Evolutionary conservation across 2,113 vertebrate genomes (phyloP).

Genomic region (Ophthalmolycus amberensis): DNA sequence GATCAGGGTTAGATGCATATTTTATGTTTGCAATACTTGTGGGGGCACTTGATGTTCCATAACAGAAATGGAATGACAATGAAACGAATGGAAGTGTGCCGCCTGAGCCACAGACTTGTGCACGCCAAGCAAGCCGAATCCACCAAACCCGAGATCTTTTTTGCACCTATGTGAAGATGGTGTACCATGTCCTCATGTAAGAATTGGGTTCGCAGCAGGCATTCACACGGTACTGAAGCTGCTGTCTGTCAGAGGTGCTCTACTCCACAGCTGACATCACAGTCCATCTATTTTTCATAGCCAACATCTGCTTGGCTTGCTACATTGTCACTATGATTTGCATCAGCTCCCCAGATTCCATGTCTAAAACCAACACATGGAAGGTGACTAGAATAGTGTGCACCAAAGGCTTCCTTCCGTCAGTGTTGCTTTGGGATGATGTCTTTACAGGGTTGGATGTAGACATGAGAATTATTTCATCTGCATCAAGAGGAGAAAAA

Average conservation of each 20-base stretch:
- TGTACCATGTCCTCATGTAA: conserved; percentile 46
- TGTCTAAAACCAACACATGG: conserved; percentile 69
- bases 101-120: conserved; percentile 14
- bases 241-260: conserved; percentile 68
- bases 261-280: conserved; percentile 75
- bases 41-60: conserved; percentile 55
- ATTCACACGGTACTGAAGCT: conserved; percentile 38
- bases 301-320: conserved; percentile 83
- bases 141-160: conserved; percentile 18
- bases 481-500: background rate
- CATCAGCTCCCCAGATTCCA: conserved; percentile 70
- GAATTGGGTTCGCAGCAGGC: conserved; percentile 13
- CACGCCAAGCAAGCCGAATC: conserved; percentile 28
- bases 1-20: conserved; percentile 49
- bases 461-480: conserved; percentile 8
- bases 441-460: conserved; percentile 33
- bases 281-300: conserved; percentile 79
- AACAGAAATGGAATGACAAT: conserved; percentile 35
- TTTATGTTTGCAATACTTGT: conserved; percentile 54
- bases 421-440: conserved; percentile 20
- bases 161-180: conserved; percentile 9
- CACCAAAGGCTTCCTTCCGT: conserved; percentile 42
- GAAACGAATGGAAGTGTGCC: conserved; percentile 52
- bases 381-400: conserved; percentile 61
- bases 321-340: conserved; percentile 79